Evolutionary conservation across 2,888 invertebrate genomes (phyloP).

Genomic region (Zelleria hepariella): DNA sequence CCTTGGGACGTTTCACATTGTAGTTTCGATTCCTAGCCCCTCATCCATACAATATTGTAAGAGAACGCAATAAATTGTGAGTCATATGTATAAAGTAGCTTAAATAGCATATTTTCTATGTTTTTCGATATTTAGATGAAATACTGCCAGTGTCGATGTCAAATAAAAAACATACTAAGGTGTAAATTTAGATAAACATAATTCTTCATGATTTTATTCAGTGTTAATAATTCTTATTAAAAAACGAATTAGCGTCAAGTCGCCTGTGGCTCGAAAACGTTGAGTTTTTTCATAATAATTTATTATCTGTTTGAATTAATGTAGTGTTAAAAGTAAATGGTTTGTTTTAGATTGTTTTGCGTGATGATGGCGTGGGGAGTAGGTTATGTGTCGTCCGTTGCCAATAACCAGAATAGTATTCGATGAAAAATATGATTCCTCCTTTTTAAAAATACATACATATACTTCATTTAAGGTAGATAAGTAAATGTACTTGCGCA

Average conservation of each 20-base stretch:
- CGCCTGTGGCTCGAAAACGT: not conserved
- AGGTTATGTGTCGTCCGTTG: conserved; percentile 46
- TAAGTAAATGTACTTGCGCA: conserved; percentile 62
- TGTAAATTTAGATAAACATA: conserved; percentile 7
- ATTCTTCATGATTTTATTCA: not conserved
- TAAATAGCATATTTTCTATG: conserved; percentile 59
- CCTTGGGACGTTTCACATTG: conserved; percentile 10
- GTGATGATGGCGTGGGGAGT: conserved; percentile 34
- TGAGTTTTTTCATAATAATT: not conserved
- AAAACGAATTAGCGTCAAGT: not conserved
- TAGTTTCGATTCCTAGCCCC: not conserved
- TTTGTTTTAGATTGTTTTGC: conserved; percentile 28
- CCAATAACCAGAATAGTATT: conserved; percentile 62
- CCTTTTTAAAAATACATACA: conserved; percentile 43
- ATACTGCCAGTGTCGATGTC: conserved; percentile 54
- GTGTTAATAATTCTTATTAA: not conserved
- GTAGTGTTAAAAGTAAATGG: not conserved
- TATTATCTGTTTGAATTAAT: not conserved
- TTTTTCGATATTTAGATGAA: conserved; percentile 65
- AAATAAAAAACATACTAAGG: conserved; percentile 23
- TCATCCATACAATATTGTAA: conserved; percentile 20
- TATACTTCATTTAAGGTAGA: conserved; percentile 47
- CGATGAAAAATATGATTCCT: conserved; percentile 38
- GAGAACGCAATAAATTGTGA: conserved; percentile 64
- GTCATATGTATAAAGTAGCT: conserved; percentile 59